phyloP scores from a whole-genome alignment of 2,888 invertebrate species.

The Smittia sp. region DNA sequence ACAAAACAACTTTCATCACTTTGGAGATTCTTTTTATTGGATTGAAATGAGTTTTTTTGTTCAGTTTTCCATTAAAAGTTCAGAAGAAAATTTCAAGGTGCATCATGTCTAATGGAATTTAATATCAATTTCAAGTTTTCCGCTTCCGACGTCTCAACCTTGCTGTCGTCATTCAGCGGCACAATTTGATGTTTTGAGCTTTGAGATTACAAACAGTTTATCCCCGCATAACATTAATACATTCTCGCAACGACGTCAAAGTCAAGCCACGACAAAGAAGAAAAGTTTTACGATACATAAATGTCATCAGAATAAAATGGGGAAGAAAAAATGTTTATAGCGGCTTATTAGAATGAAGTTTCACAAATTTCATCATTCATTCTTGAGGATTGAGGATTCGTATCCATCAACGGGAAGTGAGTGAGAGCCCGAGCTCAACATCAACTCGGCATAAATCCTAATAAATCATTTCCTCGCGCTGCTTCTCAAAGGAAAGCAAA shows the following conservation, averaged over 20 bases:
- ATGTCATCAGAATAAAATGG: conserved; percentile 20
- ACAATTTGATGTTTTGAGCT: too few species aligned
- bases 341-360: conserved; percentile 34
- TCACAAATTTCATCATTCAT: conserved; percentile 37
- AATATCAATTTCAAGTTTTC: not conserved
- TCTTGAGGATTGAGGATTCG: not conserved
- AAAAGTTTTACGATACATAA: not conserved
- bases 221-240: too few species aligned
- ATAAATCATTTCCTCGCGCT: conserved; percentile 38
- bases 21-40: not conserved
- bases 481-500: conserved; percentile 26
- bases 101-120: conserved; percentile 7
- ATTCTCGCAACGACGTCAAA: too few species aligned
- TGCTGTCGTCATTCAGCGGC: too few species aligned
- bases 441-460: conserved; percentile 32
- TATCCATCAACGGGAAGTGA: conserved; percentile 25
- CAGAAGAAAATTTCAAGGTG: not conserved
- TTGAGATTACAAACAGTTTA: too few species aligned
- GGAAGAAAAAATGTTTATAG: conserved; percentile 5
- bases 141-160: not conserved
- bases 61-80: not conserved
- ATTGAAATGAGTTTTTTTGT: not conserved
- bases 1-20: conserved; percentile 6
- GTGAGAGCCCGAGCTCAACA: conserved; percentile 21
- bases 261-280: too few species aligned